Evolutionary conservation across 2,797 vertebrate species (phyloP), one percentile per base, ranked within the genome.

Genomic region (Protosalanx chinensis): DNA sequence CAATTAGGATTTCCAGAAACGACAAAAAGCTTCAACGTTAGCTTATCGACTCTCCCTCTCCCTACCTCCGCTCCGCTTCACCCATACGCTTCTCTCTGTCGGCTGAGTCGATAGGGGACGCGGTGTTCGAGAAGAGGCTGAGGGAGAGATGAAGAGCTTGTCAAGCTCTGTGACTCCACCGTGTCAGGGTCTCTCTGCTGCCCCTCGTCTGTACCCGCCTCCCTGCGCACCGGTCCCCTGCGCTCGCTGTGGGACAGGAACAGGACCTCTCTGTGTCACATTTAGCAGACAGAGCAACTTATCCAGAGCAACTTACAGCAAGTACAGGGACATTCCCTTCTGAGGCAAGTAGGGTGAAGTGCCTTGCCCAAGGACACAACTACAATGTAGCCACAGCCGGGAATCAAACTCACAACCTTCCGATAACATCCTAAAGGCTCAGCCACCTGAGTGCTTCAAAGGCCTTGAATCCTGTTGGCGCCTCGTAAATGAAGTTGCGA

Each of bases 111-210:
- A 29, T 7, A 16, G 15, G 16, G 37, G 37, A 56, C 37, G 18
- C 30, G 15, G 27, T 1, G 33, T 35, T 37, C 72, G 61, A 65
- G 18, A 65, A 5, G 10, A 3, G 37, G 62, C 20, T 30, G 53
- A 49, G 5, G n/a, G 35, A 32, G 1, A 29, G 53, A 63, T 51
- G 37, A 49, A 71, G 62, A 74, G 63, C 67, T 59, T 33, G 58
- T 59, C 1, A 7, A 12, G 4, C 20, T 18, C 30, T 23, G 37
- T 41, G 37, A 37, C 7, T 37, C 35, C 7, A 41, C 35, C 58
- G 7, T 59, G 20, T 12, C 35, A 46, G 23, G 10, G 37, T 27
- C 64, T 12, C 30, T 67, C 2, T 35, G 67, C 6, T 7, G 37
- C 12, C 1, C 12, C 37, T 41, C 37, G 2, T 41, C 37, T 7